phyloP scores from a whole-genome alignment of 1,140 invertebrate species.

The Coelopa frigida region DNA sequence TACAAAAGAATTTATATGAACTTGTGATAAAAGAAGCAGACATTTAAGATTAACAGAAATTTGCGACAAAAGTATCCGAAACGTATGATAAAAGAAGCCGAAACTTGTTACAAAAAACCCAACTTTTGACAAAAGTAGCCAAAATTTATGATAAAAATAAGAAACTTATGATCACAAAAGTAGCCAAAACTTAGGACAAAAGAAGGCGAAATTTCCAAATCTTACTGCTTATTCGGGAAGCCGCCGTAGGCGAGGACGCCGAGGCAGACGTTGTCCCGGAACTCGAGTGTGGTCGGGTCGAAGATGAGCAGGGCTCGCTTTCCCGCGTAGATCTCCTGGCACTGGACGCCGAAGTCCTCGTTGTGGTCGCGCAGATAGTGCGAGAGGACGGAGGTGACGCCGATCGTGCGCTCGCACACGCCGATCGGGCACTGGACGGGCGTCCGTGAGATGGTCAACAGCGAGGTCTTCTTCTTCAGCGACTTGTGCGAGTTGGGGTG shows the following conservation, averaged over 20 bases:
- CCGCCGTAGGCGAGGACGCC: conserved; percentile 15
- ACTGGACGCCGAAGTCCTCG: conserved; percentile 14
- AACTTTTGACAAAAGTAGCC: no score
- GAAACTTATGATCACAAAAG: no score
- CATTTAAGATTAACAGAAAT: no score
- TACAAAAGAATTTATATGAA: no score
- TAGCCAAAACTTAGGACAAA: neutral
- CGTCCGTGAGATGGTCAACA: conserved; percentile 7
- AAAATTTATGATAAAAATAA: no score
- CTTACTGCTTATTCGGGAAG: conserved; percentile 6
- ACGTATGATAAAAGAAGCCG: no score
- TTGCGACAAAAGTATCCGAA: no score
- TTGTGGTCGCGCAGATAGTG: conserved; percentile 16
- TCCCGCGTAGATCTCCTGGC: conserved; percentile 9
- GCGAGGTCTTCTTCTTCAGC: conserved; percentile 1
- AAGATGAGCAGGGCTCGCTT: conserved; percentile 13
- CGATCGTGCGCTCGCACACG: conserved; percentile 10
- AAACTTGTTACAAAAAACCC: no score
- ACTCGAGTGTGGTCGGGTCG: conserved; percentile 9
- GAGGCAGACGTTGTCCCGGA: conserved; percentile 14
- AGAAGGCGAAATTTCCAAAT: neutral
- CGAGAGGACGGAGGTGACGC: conserved; percentile 13
- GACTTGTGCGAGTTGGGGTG: neutral
- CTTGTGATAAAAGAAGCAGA: no score
- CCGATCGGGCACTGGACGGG: conserved; percentile 14